Percentiles rank a stretch among this genome's conserved stretches.
phyloP scores from a whole-genome alignment of 2,888 invertebrate genomes.

The Dicranocentrus wangi region DNA sequence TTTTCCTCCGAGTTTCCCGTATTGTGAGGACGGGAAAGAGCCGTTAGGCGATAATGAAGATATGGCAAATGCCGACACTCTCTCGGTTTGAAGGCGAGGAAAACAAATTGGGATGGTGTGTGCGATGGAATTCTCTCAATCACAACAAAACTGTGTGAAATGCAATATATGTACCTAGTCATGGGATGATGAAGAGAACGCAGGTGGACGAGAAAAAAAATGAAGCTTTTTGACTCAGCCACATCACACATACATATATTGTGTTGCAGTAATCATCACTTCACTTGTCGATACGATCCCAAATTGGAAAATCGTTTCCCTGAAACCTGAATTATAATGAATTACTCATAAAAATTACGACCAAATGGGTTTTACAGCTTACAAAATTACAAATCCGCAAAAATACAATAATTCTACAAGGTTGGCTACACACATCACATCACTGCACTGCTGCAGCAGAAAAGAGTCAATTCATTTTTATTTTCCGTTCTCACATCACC shows the following conservation, averaged over 20 bases:
- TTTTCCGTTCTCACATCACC: no score
- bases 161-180: no score
- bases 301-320: constrained; percentile 57
- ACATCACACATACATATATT: constrained; percentile 23
- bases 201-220: no score
- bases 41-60: constrained; percentile 55
- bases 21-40: constrained; percentile 25
- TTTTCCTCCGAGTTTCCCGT: constrained; percentile 27
- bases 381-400: constrained; percentile 30
- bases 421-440: no score
- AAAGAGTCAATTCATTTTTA: no score
- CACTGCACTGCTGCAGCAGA: no score
- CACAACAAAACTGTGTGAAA: no score
- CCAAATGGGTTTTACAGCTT: constrained; percentile 39
- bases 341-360: constrained; percentile 49
- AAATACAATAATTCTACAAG: constrained; percentile 2
- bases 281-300: constrained; percentile 36
- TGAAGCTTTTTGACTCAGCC: no score
- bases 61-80: constrained; percentile 11
- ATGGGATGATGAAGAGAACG: no score
- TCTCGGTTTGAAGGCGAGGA: neutral
- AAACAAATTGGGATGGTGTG: no score
- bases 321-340: constrained; percentile 27
- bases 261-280: constrained; percentile 26
- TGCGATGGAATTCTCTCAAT: no score